Percentiles rank a stretch among this genome's conserved stretches.
phyloP scores from a whole-genome alignment of 2,113 vertebrate genomes.

The Ctenodactylus gundi region DNA sequence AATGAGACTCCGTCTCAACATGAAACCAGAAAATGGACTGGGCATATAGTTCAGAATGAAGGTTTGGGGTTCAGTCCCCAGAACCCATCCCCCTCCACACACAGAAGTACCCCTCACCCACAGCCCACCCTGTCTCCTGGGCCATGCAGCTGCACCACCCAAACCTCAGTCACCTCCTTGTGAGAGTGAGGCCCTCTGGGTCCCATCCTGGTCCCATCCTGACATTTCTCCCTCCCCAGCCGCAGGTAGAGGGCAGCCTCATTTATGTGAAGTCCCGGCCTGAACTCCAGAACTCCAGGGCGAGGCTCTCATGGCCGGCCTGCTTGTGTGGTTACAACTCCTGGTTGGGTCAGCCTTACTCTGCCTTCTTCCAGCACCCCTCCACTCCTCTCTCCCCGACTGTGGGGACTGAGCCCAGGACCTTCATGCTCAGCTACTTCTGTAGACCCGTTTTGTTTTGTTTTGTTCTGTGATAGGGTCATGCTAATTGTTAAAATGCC shows the following conservation, averaged over 20 bases:
- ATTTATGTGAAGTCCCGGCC: neutral
- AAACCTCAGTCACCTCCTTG: too few relatives aligned
- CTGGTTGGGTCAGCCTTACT: too few relatives aligned
- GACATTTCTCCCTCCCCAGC: fast-evolving
- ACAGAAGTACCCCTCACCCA: too few relatives aligned
- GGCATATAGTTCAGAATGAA: too few relatives aligned
- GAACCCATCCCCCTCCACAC: too few relatives aligned
- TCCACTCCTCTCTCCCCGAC: neutral
- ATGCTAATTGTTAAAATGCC: neutral
- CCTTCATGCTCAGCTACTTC: neutral
- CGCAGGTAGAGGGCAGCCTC: neutral
- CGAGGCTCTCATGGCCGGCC: neutral
- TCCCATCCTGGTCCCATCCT: neutral
- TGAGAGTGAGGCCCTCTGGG: too few relatives aligned
- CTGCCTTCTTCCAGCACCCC: fast-evolving
- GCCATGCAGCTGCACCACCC: too few relatives aligned
- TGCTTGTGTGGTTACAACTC: fast-evolving
- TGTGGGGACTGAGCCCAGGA: neutral
- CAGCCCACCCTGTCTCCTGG: too few relatives aligned
- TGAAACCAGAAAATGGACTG: too few relatives aligned
- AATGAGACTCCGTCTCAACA: too few relatives aligned
- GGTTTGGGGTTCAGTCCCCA: too few relatives aligned
- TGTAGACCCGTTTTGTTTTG: too few relatives aligned
- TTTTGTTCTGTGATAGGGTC: neutral
- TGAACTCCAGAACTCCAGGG: neutral